phyloP scores from a whole-genome alignment of 2,888 invertebrate genomes.

The Stramonita haemastoma region DNA sequence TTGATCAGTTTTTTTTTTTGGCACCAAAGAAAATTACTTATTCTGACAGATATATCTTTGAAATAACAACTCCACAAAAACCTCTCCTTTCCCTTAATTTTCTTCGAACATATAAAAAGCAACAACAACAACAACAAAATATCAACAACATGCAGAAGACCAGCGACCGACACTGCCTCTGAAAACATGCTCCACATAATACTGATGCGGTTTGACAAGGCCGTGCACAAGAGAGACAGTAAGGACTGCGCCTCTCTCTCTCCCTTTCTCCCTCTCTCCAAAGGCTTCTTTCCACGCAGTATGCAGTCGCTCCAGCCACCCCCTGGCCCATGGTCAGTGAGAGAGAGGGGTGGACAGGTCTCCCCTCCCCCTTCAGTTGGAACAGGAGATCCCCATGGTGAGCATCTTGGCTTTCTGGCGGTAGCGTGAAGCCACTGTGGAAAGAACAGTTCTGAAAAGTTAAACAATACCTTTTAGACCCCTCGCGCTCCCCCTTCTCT shows the following conservation, averaged over 20 bases:
- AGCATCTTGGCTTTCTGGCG: constrained; percentile 50
- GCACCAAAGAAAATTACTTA: neutral
- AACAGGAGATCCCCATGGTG: constrained; percentile 46
- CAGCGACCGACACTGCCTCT: neutral
- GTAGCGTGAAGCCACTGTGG: constrained; percentile 50
- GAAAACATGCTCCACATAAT: neutral
- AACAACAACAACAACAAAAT: neutral
- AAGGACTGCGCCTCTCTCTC: neutral
- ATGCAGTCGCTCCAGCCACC: no score
- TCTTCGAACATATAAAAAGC: neutral
- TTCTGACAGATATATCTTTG: neutral
- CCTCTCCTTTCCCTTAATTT: neutral
- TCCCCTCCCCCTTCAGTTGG: constrained; percentile 30
- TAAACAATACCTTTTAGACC: constrained; percentile 13
- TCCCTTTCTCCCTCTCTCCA: neutral
- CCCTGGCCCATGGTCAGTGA: neutral
- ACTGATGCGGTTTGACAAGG: constrained; percentile 4
- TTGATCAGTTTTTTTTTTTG: no score
- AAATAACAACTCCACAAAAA: neutral
- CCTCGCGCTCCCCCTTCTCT: neutral
- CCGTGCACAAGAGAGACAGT: neutral
- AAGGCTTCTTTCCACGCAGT: no score
- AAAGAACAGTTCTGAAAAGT: constrained; percentile 31
- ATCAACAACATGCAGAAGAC: neutral
- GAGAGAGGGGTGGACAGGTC: neutral